Evolutionary conservation across 1,140 invertebrate species (phyloP), one percentile per base, ranked within the genome.

Genomic region (Pseudomyrmex gracilis): DNA sequence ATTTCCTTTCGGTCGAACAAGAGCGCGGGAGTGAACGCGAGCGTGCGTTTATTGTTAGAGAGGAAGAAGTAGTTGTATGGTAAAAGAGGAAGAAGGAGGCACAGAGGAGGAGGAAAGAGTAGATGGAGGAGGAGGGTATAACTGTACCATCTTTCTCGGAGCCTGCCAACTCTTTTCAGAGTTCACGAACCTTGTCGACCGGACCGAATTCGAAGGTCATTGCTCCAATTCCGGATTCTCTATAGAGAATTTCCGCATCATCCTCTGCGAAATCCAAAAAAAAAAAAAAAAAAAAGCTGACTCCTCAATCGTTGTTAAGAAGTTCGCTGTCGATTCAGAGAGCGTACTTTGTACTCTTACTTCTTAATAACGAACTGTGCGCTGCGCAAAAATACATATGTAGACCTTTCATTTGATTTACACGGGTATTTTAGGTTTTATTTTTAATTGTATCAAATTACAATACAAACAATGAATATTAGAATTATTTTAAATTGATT

Each of bases 181-280:
- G 90, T 91, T 91, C 89, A 88, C 88, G 90, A 91, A 91, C 90
- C 86, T 83, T 84, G 64, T 64, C 70, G 78, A 87, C 83, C 83
- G 85, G 55, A 83, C 73, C 80, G 86, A 90, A 90, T 91, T 82
- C 85, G 90, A 91, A 91, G 90, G 90, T 91, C 91, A 83, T 91
- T 91, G 90, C 90, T 90, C 89, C 85, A 86, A 82, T 86, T 89
- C 71, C 83, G 60, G 24, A 45, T 73, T 73, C 58, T 64, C 64
- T 64, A 66, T 73, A 66, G 63, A 67, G 67, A 85, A 85, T 84
- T 66, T 58, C 55, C 61, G 45, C 2, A 9, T 3, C 20, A 45
- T 47, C 53, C 24, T 61, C 68, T 20, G 53, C 43, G 43, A 70
- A 34, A 58, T 17, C 43, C 43, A 8, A 58, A 70, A 57, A 34